Base-by-base conservation (phyloP, 1,140 invertebrate species). In the Ruditapes philippinarum region DNA sequence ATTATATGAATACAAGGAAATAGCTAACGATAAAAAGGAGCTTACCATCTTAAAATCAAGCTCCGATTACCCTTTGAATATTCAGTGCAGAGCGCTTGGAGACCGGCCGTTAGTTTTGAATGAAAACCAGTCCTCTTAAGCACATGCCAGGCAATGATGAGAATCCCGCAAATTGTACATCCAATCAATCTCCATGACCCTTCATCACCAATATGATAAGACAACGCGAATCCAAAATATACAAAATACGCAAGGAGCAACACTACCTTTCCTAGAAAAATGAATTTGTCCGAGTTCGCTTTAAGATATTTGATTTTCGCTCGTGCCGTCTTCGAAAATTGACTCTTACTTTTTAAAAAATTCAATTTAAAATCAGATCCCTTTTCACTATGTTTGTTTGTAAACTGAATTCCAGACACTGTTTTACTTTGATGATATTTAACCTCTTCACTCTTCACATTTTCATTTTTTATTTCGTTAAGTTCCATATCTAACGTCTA, bases 191-290 rank as follows among this genome's bases (percentile, higher is more conserved):
- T 31, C n/a, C 33, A 57, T 5, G 89, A 70, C 0, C 73, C 70
- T 57, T 80, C 91, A 42, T 88, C 87, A 36, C 82, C 86, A 76
- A 73, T 91, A 79, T 78, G 88, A 89, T 92, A 91, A n/a, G 83
- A 74, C 88, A 93, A 90, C 19, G 93, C 89, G 40, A 70, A 91
- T 28, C 60, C 76, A 73, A 92, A 93, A 54, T 92, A 93, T 17
- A 54, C 86, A 11, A 87, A 57, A 80, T 92, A 93, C 36, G 45
- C 54, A 2, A 90, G 0, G n/a, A 92, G 57, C 1, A 92, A 54
- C 11, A 90, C 36, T 14, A 79, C 31, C 65, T 89, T 79, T 40
- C 84, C 49, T 0, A 80, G 9, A 25, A 65, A 76, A 42, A 38
- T 51, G 22, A 54, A n/a, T n/a, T 54, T 14, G 14, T n/a, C 12